A percentile compares a stretch with the other conserved stretches of the same genome.
Evolutionary conservation across 2,113 vertebrate genomes (phyloP).

Genomic region (Chaetura pelagica): DNA sequence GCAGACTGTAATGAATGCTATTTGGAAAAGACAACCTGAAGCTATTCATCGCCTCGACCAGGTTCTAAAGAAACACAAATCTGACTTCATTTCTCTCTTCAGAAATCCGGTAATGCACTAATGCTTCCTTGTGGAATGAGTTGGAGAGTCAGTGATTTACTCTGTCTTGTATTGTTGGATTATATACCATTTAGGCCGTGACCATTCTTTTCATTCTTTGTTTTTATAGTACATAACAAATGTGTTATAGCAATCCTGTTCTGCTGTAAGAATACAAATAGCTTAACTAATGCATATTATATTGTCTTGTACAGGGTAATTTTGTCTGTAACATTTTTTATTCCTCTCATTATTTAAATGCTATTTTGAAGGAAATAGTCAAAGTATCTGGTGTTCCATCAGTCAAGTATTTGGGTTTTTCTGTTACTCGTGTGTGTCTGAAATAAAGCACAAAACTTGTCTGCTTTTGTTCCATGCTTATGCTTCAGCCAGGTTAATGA

Average conservation of each 20-base stretch:
- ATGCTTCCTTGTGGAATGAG: neutral
- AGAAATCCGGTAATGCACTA: constrained; percentile 90
- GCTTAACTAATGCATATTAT: neutral
- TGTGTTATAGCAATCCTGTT: neutral
- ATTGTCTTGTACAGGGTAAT: neutral
- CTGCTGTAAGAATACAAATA: neutral
- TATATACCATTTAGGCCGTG: neutral
- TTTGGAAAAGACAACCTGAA: constrained; percentile 90
- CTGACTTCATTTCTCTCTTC: constrained; percentile 93
- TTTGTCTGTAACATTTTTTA: neutral
- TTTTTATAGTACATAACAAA: neutral
- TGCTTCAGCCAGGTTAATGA: neutral
- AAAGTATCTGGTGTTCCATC: neutral
- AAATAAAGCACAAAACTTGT: neutral
- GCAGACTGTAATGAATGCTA: constrained; percentile 90
- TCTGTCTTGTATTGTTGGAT: neutral
- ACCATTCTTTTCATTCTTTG: neutral
- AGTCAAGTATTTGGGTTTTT: neutral
- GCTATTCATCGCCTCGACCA: constrained; percentile 91
- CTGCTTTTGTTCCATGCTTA: neutral
- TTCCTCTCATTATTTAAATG: neutral
- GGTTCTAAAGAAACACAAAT: constrained; percentile 94
- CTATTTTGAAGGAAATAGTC: neutral
- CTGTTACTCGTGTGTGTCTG: neutral
- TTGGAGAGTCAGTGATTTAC: neutral